A percentile compares a stretch with the other conserved stretches of the same genome.
phyloP scores from a whole-genome alignment of 1,140 invertebrate genomes.

The Drosophila azteca region DNA sequence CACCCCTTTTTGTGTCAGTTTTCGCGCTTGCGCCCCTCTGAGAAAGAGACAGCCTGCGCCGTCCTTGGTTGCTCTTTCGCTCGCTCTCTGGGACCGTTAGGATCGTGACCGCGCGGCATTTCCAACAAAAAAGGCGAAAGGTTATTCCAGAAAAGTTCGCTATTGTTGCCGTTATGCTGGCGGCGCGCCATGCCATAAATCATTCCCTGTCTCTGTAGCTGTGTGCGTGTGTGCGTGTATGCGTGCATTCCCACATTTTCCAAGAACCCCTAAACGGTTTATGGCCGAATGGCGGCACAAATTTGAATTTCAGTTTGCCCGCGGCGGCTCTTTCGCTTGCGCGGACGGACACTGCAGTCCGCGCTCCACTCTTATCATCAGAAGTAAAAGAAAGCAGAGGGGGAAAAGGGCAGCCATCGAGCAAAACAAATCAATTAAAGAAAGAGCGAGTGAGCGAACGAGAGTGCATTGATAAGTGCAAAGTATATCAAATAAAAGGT shows the following conservation, averaged over 20 bases:
- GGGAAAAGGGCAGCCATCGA: conserved; percentile 1
- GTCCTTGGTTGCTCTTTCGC: conserved; percentile 8
- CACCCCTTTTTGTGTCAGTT: conserved; percentile 46
- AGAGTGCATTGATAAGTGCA: conserved; percentile 70
- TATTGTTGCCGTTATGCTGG: conserved; percentile 34
- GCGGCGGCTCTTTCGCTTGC: conserved; percentile 14
- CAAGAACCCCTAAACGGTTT: conserved; percentile 72
- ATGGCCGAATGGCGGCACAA: conserved; percentile 68
- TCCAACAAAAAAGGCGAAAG: conserved; percentile 50
- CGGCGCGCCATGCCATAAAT: conserved; percentile 75
- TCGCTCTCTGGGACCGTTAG: conserved; percentile 24
- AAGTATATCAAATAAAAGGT: neutral
- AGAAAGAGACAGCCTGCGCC: conserved; percentile 38
- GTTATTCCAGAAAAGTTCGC: conserved; percentile 59
- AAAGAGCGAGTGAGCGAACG: conserved; percentile 6
- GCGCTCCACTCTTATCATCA: conserved; percentile 13
- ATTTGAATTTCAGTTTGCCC: conserved; percentile 55
- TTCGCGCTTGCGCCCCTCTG: conserved; percentile 63
- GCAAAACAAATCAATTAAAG: conserved; percentile 78
- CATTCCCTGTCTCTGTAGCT: conserved; percentile 13
- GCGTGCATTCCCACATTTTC: conserved; percentile 49
- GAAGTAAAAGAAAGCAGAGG: neutral
- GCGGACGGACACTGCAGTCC: conserved; percentile 32
- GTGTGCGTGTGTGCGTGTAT: neutral
- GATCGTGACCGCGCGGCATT: conserved; percentile 66